These are phyloP conservation scores for Antennarius striatus DNA, from an alignment of 2,113 vertebrate species.

Conservation along the genomic window DNA sequence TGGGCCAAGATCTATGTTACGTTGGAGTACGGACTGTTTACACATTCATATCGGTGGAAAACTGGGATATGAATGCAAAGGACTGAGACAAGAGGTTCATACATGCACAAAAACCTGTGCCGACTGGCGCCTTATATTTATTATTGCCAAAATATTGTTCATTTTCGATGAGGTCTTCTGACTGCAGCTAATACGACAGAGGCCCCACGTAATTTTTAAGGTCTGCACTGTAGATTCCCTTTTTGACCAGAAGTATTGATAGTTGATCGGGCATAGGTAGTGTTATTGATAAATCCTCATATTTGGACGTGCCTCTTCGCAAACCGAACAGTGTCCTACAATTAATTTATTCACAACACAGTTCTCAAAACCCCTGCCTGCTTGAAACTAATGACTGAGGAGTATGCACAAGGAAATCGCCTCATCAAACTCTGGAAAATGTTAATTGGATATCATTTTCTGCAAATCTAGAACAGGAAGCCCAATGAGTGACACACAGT, in stretches of 20 bases:
- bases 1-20: conserved; percentile 51
- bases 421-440: conserved; percentile 81
- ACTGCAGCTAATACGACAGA: conserved; percentile 51
- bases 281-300: conserved; percentile 12
- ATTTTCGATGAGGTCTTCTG: conserved; percentile 27
- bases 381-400: conserved; percentile 63
- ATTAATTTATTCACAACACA: conserved; percentile 37
- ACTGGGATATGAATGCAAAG: conserved; percentile 57
- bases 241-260: conserved; percentile 28
- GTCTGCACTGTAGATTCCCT: conserved; percentile 38
- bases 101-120: conserved; percentile 45
- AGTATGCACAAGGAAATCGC: conserved; percentile 57
- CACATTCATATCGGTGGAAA: conserved; percentile 39
- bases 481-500: conserved; percentile 99
- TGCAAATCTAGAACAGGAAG: conserved; percentile 83
- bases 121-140: conserved; percentile 54
- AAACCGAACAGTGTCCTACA: conserved; percentile 6
- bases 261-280: conserved; percentile 3
- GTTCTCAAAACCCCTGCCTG: conserved; percentile 41
- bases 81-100: conserved; percentile 43
- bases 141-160: conserved; percentile 41
- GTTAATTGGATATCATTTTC: conserved; percentile 87
- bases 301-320: conserved; percentile 37
- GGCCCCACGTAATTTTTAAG: conserved; percentile 50
- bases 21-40: conserved; percentile 55